A percentile compares a stretch with the other conserved stretches of the same genome.
Evolutionary conservation across 2,888 invertebrate species (phyloP).

Genomic region (Adineta ricciae): DNA sequence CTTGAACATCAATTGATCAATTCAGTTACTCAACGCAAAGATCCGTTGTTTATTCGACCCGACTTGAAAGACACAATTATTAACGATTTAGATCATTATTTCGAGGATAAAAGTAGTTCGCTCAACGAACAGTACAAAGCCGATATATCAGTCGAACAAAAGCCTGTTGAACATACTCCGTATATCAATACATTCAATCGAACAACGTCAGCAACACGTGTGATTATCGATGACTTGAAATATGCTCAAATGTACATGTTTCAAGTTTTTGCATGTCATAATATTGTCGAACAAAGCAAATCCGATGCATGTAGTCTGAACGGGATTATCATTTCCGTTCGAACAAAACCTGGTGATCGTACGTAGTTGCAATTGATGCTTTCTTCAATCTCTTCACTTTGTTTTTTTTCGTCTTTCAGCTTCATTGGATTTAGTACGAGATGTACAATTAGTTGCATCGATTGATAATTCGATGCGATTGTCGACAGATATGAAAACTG

Average conservation of each 20-base stretch:
- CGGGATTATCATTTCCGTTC: background rate
- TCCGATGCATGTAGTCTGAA: background rate
- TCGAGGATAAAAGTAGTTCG: background rate
- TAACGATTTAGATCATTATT: background rate
- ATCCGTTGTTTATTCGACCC: background rate
- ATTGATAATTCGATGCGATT: background rate
- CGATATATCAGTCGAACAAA: background rate
- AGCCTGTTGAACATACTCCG: background rate
- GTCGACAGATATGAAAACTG: background rate
- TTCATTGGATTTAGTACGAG: background rate
- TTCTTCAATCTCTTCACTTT: background rate
- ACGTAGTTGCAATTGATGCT: background rate
- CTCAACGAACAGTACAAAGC: background rate
- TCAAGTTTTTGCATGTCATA: conserved; percentile 14
- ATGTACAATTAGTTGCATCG: background rate
- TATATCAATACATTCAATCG: background rate
- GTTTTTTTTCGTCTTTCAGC: background rate
- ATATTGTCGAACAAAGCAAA: background rate
- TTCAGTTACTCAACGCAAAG: background rate
- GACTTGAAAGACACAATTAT: background rate
- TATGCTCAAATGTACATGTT: conserved; percentile 22
- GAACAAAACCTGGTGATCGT: conserved; percentile 1
- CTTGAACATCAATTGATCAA: conserved; percentile 22
- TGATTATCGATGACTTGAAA: background rate
- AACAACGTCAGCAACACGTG: background rate